Conservation (phyloP, 2,888 invertebrate species). For the Melanophora roralis region DNA sequence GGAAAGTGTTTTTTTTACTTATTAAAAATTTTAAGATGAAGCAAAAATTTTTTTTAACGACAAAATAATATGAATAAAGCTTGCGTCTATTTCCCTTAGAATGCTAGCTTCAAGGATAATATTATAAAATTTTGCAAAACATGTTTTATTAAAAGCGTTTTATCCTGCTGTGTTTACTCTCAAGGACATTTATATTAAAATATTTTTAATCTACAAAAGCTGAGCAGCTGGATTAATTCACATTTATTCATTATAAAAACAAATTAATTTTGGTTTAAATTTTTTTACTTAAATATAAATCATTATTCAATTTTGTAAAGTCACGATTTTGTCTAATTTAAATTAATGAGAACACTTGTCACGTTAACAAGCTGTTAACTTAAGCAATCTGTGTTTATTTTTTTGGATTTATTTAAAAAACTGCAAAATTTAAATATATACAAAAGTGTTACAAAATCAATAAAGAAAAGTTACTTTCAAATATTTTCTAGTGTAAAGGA, state of each 20-base stretch:
- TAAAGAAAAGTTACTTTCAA: too few relatives aligned
- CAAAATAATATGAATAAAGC: neutral
- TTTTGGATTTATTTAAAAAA: too few relatives aligned
- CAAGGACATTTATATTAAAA: neutral
- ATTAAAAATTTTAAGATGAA: neutral
- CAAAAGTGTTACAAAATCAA: too few relatives aligned
- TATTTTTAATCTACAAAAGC: neutral
- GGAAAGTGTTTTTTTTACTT: too few relatives aligned
- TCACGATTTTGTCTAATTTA: neutral
- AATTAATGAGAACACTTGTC: neutral
- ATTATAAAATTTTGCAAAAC: neutral
- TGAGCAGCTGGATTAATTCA: neutral
- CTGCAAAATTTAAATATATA: too few relatives aligned
- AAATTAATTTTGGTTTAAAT: too few relatives aligned
- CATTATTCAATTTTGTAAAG: neutral
- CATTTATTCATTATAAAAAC: too few relatives aligned
- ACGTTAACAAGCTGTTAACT: neutral
- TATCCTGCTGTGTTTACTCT: conserved; percentile 19
- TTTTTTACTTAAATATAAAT: neutral
- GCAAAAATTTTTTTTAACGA: neutral
- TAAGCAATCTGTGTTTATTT: neutral
- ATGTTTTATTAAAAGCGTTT: conserved; percentile 4
- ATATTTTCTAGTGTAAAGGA: neutral
- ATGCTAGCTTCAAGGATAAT: neutral
- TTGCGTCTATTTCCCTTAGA: neutral